A percentile compares a stretch with the other conserved stretches of the same genome.
These are phyloP conservation scores for Penaeus vannamei DNA, from an alignment of 1,140 invertebrate species.

Conservation along the genomic window DNA sequence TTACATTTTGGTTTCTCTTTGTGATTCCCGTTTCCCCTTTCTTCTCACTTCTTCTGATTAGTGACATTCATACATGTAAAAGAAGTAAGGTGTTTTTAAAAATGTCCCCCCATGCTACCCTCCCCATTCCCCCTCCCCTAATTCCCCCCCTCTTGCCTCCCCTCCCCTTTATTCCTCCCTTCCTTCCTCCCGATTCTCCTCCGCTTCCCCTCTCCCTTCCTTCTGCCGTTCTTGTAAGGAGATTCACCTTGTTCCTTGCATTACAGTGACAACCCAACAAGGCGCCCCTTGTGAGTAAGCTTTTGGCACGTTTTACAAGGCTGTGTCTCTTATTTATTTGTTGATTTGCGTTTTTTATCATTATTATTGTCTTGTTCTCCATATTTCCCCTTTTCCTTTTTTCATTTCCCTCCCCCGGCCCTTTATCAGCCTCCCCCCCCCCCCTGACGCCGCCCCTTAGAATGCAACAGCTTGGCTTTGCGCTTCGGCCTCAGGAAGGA, in stretches of 20 bases:
- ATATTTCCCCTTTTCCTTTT: neutral
- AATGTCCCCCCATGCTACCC: neutral
- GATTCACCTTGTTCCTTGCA: slow-evolving; percentile 23
- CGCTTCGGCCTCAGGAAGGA: too few species aligned
- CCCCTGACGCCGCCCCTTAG: neutral
- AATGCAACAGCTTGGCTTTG: too few species aligned
- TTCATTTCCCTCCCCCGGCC: neutral
- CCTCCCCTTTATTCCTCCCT: neutral
- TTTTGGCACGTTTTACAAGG: neutral
- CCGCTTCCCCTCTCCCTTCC: neutral
- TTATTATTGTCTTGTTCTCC: neutral
- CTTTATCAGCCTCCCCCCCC: neutral
- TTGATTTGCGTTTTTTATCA: neutral
- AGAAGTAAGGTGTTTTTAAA: too few species aligned
- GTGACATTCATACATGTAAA: too few species aligned
- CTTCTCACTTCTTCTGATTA: too few species aligned
- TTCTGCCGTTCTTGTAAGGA: neutral
- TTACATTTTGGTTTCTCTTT: too few species aligned
- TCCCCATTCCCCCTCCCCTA: neutral
- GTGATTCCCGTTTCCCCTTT: too few species aligned
- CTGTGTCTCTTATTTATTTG: neutral
- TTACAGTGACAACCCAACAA: slow-evolving; percentile 9
- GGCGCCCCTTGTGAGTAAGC: slow-evolving; percentile 16
- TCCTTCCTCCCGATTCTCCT: neutral
- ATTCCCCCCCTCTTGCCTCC: neutral